phyloP scores from a whole-genome alignment of 1,140 invertebrate species.

The Phortica variegata region DNA sequence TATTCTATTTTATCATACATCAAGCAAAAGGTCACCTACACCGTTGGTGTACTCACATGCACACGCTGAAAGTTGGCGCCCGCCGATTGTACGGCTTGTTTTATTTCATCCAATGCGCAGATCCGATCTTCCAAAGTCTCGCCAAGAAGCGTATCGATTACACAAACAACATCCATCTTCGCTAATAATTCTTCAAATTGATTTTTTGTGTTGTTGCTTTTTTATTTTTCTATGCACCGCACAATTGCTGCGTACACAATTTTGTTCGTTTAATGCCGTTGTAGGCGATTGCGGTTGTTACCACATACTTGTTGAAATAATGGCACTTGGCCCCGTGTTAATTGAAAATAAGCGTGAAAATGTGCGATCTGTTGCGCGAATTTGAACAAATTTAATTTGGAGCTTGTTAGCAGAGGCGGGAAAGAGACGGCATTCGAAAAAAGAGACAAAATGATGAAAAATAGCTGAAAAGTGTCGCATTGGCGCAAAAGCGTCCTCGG shows the following conservation, averaged over 20 bases:
- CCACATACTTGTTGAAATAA: conserved; percentile 29
- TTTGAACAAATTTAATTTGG: no score
- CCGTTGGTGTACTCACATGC: conserved; percentile 62
- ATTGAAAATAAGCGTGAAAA: no score
- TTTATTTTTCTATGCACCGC: conserved; percentile 33
- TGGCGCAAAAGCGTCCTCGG: no score
- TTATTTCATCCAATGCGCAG: conserved; percentile 81
- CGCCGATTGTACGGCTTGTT: conserved; percentile 73
- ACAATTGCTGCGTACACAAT: conserved; percentile 7
- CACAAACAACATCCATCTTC: conserved; percentile 88
- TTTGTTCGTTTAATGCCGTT: conserved; percentile 1
- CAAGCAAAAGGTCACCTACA: conserved; percentile 12
- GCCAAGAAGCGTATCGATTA: conserved; percentile 77
- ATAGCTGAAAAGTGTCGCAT: no score
- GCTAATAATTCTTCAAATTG: conserved; percentile 8
- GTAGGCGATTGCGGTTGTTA: conserved; percentile 28
- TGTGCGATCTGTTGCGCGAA: no score
- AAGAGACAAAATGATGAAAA: no score
- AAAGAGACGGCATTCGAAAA: no score
- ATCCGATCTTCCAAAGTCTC: conserved; percentile 72
- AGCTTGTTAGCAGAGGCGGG: no score
- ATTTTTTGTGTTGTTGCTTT: conserved; percentile 9
- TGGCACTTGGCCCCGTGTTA: no score
- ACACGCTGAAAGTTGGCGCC: conserved; percentile 82
- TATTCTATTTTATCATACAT: conserved; percentile 22